Evolutionary conservation across 2,888 invertebrate species (phyloP).

Genomic region (Steinernema scapterisci): DNA sequence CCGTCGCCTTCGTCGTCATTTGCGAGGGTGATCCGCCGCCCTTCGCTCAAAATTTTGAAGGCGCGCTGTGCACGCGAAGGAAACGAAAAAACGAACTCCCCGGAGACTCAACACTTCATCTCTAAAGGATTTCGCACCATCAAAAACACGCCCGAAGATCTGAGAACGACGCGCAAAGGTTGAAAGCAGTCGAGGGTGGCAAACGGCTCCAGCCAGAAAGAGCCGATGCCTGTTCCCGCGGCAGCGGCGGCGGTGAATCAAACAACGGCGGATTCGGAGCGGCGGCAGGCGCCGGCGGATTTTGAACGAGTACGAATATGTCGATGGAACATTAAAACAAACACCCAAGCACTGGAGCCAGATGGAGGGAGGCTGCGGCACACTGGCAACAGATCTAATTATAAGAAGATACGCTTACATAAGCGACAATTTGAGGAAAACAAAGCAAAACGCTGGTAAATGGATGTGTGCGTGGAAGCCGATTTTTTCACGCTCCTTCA

Average conservation of each 20-base stretch:
- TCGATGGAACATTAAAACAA: conserved; percentile 31
- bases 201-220: neutral
- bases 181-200: neutral
- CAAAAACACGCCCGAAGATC: conserved; percentile 13
- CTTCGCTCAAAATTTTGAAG: conserved; percentile 16
- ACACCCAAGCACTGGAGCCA: conserved; percentile 20
- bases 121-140: conserved; percentile 30
- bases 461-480: neutral
- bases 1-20: too few relatives aligned
- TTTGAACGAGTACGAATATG: conserved; percentile 7
- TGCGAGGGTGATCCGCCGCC: conserved; percentile 19
- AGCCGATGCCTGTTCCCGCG: neutral
- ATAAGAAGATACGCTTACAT: conserved; percentile 30
- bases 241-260: neutral
- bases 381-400: conserved; percentile 29
- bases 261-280: neutral
- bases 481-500: conserved; percentile 11
- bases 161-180: conserved; percentile 4
- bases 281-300: neutral
- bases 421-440: conserved; percentile 32
- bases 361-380: conserved; percentile 24
- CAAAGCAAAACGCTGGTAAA: conserved; percentile 28
- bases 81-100: conserved; percentile 4
- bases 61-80: conserved; percentile 24
- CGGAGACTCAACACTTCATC: conserved; percentile 21